Conservation (phyloP, 2,888 invertebrate species). For the Leptopterna dolabrata region DNA sequence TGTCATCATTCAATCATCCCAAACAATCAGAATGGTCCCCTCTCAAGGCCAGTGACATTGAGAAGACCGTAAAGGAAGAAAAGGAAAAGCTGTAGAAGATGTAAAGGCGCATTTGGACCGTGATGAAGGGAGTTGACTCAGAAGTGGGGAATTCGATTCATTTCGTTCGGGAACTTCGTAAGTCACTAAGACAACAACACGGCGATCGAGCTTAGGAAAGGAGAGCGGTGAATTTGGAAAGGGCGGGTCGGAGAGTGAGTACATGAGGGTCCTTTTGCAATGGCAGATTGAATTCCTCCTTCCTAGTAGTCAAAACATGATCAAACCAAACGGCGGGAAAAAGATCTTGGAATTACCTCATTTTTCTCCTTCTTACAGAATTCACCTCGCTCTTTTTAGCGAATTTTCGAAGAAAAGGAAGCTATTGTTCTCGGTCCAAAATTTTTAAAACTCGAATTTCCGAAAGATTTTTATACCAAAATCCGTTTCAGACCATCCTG, state of each 20-base stretch:
- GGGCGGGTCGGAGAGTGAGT: slow-evolving; percentile 25
- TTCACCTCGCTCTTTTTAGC: background rate
- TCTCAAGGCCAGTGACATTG: background rate
- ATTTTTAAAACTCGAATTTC: too few relatives aligned
- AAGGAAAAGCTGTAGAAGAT: background rate
- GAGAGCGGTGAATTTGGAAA: slow-evolving; percentile 27
- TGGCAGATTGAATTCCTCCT: slow-evolving; percentile 37
- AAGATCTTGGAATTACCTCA: slow-evolving; percentile 25
- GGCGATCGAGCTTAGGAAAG: background rate
- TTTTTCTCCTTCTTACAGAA: background rate
- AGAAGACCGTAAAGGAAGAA: background rate
- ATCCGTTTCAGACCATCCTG: too few relatives aligned
- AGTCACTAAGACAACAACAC: slow-evolving; percentile 35
- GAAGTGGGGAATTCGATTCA: slow-evolving; percentile 37
- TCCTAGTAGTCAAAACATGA: slow-evolving; percentile 39
- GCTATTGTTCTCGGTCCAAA: too few relatives aligned
- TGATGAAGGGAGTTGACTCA: slow-evolving; percentile 34
- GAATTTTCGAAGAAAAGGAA: too few relatives aligned
- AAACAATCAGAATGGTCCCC: background rate
- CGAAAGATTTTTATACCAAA: too few relatives aligned
- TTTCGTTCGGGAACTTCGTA: slow-evolving; percentile 26
- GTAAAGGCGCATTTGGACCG: slow-evolving; percentile 9
- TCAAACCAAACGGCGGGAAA: slow-evolving; percentile 34
- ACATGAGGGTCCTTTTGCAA: slow-evolving; percentile 36
- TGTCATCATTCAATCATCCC: too few relatives aligned